Evolutionary conservation across 2,888 invertebrate genomes (phyloP).

Genomic region (Orthosia cruda): DNA sequence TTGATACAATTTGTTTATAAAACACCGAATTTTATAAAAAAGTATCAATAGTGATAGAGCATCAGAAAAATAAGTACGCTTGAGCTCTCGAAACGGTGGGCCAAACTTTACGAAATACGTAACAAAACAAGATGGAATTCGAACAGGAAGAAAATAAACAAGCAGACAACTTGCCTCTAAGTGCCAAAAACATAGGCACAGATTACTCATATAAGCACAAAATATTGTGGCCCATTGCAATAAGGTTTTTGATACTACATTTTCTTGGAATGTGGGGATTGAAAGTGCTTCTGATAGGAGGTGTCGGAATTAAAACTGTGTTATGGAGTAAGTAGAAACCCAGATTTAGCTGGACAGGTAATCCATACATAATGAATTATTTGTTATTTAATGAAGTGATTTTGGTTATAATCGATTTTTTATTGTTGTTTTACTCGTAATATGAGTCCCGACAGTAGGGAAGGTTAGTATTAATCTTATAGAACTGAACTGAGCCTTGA

Average conservation of each 20-base stretch:
- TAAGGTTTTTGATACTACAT: conserved; percentile 92
- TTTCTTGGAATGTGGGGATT: conserved; percentile 86
- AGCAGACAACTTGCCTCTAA: neutral
- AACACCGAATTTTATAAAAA: neutral
- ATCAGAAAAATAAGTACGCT: neutral
- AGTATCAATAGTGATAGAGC: neutral
- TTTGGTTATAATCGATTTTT: too few relatives aligned
- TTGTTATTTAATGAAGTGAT: too few relatives aligned
- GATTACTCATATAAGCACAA: conserved; percentile 85
- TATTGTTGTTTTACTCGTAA: neutral
- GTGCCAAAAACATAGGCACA: conserved; percentile 66
- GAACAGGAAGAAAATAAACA: conserved; percentile 93
- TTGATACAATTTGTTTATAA: conserved; percentile 13
- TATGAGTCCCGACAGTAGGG: too few relatives aligned
- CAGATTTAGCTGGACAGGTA: conserved; percentile 71
- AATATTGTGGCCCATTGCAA: conserved; percentile 93
- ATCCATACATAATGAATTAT: neutral
- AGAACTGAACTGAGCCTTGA: too few relatives aligned
- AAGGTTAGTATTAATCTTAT: neutral
- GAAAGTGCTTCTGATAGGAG: conserved; percentile 73
- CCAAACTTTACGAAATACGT: neutral
- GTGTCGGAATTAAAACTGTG: conserved; percentile 43
- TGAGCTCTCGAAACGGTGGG: neutral
- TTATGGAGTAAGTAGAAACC: conserved; percentile 63
- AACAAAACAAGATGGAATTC: conserved; percentile 79